Base-by-base conservation (phyloP, 2,888 invertebrate species). In the Dusona sp. region DNA sequence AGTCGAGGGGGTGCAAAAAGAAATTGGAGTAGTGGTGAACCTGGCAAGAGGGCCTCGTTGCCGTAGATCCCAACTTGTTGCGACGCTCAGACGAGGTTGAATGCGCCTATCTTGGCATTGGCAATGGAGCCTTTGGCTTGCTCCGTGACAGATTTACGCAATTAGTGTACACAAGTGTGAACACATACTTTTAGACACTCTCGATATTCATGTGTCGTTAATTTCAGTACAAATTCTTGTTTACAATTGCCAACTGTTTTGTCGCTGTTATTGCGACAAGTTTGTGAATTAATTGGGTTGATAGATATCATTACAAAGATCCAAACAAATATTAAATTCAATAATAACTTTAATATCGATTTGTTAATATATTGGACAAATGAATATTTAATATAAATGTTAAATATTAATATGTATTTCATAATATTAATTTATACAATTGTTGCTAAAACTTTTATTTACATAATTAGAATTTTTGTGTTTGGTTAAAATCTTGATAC, bases 61-160 rank as follows among this genome's bases (percentile, higher is more conserved):
- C 70, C 38, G 72, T 84, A 80, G 80, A 80, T 80, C 80, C 65
- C 80, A 77, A 84, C 84, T 84, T 84, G 84, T 84, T 84, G 80
- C 84, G 77, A 42, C 33, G 19, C n/a, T 70, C 25, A 51, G 80
- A 80, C 54, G 75, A 80, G 80, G 70, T 80, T 77, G 75, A 84
- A 84, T 80, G 80, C 51, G 80, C 80, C 68, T 74, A 54, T 61
- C 74, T 84, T 80, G 80, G 79, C 84, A 84, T 84, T 84, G 84
- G 80, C 84, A 84, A 75, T 80, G 64, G 80, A 77, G 64, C 70
- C 64, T 80, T 80, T 84, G 84, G 84, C 84, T 80, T 70, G 80
- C 72, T 70, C 75, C 45, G 36, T 74, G 75, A 77, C 75, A 72
- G 72, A 70, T 70, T 84, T 80, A 54, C 74, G 80, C 80, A 75